These are phyloP conservation scores for Drosophila azteca DNA, from an alignment of 1,140 invertebrate genomes.

Conservation along the genomic window DNA sequence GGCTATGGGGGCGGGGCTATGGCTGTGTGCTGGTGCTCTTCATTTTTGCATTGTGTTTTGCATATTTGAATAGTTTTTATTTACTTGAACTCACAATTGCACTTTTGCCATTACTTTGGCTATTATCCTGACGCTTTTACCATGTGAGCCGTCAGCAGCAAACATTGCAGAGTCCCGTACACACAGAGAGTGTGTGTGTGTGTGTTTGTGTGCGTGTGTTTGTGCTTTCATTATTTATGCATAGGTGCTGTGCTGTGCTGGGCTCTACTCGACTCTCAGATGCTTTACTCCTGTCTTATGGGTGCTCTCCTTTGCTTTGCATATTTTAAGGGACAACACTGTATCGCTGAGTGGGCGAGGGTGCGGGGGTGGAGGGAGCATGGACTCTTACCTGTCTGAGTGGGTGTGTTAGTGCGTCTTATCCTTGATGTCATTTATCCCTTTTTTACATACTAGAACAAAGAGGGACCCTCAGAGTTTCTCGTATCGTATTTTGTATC, in stretches of 20 bases:
- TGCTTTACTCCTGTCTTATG: conserved; percentile 38
- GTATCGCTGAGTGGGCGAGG: conserved; percentile 5
- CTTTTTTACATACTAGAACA: conserved; percentile 63
- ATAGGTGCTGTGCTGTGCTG: conserved; percentile 61
- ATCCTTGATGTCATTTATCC: conserved; percentile 68
- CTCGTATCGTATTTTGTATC: conserved; percentile 34
- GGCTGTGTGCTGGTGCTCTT: conserved; percentile 32
- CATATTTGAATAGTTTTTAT: conserved; percentile 82
- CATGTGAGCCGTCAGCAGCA: conserved; percentile 62
- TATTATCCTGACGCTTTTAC: conserved; percentile 80
- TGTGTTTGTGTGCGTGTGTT: conserved; percentile 34
- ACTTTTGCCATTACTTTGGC: conserved; percentile 82
- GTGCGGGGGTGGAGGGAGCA: background rate
- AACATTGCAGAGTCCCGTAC: conserved; percentile 37
- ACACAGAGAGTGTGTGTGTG: conserved; percentile 6
- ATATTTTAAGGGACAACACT: conserved; percentile 57
- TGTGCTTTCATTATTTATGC: conserved; percentile 75
- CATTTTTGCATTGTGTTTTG: conserved; percentile 78
- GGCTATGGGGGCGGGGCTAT: conserved; percentile 9
- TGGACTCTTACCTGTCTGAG: conserved; percentile 3
- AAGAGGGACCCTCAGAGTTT: conserved; percentile 40
- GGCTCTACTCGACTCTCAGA: background rate
- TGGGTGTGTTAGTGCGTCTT: conserved; percentile 32
- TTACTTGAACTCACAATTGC: conserved; percentile 82
- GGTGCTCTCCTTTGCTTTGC: conserved; percentile 61